Conservation (phyloP, 2,797 vertebrate genomes). For the Pyrocephalus nanus region DNA sequence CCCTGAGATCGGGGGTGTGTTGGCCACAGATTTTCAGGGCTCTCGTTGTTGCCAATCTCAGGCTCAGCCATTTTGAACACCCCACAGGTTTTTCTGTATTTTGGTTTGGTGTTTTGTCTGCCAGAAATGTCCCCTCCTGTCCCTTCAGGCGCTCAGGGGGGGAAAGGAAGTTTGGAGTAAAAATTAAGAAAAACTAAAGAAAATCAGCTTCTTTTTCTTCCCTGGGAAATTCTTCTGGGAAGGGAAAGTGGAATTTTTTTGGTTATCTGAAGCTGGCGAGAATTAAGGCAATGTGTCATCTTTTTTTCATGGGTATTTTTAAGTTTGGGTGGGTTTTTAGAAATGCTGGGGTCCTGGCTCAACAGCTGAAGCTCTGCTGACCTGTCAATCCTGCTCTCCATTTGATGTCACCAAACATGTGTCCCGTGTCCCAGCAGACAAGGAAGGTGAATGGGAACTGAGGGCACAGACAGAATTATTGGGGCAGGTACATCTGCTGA, state of each 20-base stretch:
- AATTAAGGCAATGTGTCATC: background rate
- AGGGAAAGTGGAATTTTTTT: background rate
- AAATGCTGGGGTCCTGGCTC: background rate
- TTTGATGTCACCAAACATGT: background rate
- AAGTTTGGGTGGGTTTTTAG: background rate
- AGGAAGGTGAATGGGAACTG: fast-evolving
- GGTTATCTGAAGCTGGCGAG: background rate
- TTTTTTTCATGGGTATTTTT: background rate
- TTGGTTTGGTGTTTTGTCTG: background rate
- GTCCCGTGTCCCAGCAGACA: background rate
- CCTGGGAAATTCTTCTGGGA: background rate
- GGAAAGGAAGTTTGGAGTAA: background rate
- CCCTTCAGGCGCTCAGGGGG: fast-evolving
- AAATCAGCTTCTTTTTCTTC: background rate
- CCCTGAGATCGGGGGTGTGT: background rate
- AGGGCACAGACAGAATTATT: background rate
- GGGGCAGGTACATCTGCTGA: conserved; percentile 15
- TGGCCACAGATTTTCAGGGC: background rate
- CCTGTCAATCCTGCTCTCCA: fast-evolving
- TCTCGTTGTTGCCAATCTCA: fast-evolving
- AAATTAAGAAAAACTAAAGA: background rate
- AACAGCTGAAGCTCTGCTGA: background rate
- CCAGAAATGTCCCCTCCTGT: background rate
- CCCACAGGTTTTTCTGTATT: fast-evolving
- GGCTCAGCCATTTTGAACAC: fast-evolving